phyloP scores from a whole-genome alignment of 2,113 vertebrate genomes.

The Formicarius rufipectus region DNA sequence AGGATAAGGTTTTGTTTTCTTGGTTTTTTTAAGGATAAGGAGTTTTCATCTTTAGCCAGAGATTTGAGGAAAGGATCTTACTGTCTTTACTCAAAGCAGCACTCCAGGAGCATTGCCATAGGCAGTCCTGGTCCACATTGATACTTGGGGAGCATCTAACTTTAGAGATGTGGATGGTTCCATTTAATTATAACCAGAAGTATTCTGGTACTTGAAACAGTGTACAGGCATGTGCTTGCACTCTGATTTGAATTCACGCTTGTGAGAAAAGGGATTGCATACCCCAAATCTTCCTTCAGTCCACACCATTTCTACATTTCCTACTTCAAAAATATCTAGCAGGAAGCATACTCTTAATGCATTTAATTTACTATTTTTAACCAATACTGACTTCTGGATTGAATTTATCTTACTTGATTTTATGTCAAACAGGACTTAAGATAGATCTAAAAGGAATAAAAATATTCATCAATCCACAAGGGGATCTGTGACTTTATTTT shows the following conservation, averaged over 20 bases:
- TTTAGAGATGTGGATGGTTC: neutral
- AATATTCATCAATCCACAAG: neutral
- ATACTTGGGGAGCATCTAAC: neutral
- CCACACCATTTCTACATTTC: neutral
- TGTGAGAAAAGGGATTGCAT: neutral
- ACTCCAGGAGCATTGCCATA: neutral
- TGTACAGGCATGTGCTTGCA: neutral
- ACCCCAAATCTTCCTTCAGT: neutral
- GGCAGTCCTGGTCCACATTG: neutral
- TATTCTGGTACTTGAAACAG: neutral
- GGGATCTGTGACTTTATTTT: neutral
- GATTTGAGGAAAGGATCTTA: neutral
- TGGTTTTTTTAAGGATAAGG: neutral
- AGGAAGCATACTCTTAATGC: neutral
- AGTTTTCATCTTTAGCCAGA: neutral
- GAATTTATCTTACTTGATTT: neutral
- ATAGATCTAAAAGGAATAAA: neutral
- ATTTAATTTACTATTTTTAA: neutral
- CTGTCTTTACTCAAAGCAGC: neutral
- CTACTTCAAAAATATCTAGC: neutral
- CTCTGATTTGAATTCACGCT: neutral
- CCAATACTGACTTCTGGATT: neutral
- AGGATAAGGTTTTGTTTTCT: neutral
- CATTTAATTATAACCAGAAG: neutral
- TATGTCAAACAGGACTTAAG: neutral